Percentiles rank a stretch among this genome's conserved stretches.
Evolutionary conservation across 23 tunicate species (phyloP).

Genomic region (Trididemnum miniatum): DNA sequence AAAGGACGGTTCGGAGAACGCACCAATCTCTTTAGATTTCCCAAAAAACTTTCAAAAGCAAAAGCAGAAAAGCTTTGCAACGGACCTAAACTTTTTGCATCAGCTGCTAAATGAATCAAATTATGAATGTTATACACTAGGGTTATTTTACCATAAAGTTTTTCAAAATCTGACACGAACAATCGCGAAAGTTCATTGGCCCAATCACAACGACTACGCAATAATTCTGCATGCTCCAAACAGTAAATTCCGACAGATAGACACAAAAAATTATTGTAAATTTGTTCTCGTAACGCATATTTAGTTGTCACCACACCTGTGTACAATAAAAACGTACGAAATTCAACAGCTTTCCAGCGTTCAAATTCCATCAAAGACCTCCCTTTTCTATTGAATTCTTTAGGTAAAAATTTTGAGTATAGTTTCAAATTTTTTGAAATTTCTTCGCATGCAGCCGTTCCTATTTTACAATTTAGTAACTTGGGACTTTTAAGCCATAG

Average conservation of each 20-base stretch:
- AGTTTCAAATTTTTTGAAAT: constrained; percentile 24
- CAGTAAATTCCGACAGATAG: constrained; percentile 36
- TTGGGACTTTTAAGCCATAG: constrained; percentile 10
- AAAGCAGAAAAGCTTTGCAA: constrained; percentile 49
- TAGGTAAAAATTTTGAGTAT: constrained; percentile 8
- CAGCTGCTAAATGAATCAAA: constrained; percentile 34
- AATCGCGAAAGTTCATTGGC: constrained; percentile 10
- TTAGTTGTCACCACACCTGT: constrained; percentile 28
- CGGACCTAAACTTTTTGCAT: constrained; percentile 38
- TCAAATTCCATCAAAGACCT: constrained; percentile 37
- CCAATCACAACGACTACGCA: constrained; percentile 6
- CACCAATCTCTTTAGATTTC: constrained; percentile 26
- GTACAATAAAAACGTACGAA: constrained; percentile 40
- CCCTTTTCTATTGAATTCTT: constrained; percentile 41
- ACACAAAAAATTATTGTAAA: constrained; percentile 45
- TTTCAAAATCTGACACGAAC: constrained; percentile 30
- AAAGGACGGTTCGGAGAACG: constrained; percentile 37
- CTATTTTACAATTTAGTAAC: not conserved
- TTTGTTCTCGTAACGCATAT: not conserved
- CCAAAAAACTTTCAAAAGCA: constrained; percentile 51
- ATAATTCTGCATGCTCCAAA: not conserved
- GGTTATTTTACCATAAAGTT: constrained; percentile 12
- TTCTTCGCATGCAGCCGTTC: not conserved
- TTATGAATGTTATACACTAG: constrained; percentile 45
- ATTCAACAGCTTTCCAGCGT: constrained; percentile 60